Base-by-base conservation (phyloP, 2,888 invertebrate species). In the Noctua janthe region DNA sequence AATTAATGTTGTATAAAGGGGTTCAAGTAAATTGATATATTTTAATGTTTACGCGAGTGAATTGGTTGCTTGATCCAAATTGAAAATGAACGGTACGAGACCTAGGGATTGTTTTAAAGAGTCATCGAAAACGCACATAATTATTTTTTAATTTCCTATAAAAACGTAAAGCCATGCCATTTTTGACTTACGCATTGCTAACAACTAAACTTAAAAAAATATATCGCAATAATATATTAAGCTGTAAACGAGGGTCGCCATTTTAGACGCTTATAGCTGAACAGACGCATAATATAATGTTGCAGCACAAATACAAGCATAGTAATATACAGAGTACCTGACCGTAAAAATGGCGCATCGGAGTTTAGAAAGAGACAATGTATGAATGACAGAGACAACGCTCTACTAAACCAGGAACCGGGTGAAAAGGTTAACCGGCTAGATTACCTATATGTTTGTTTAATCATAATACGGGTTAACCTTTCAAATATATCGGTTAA, bases 251-350 rank as follows among this genome's bases (percentile, higher is more conserved):
- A 85, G 89, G 17, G 89, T 80, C 76, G 89, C 78, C 15, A 62
- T 80, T 86, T 75, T 66, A 88, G 79, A 80, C 23, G 90, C 88
- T 89, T 89, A n/a, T 73, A 81, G 87, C 80, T 82, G 74, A 69
- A 74, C 71, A 82, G 62, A 85, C 84, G 91, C 91, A 90, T 90
- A 87, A 85, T 82, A 79, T 67, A 76, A 85, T 74, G 64, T 84
- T 83, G 76, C 82, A 87, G 91, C 91, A 90, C 90, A 90, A 88
- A 85, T 81, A 76, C 15, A 75, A 78, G 78, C 82, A 66, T 80
- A 81, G 78, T 56, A 51, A 74, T 49, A 62, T 71, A 23, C 7
- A 17, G 29, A 54, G n/a, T 78, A n/a, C 35, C 10, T 15, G 11
- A 8, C 17, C 17, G 29, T 17, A 8, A 35, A 64, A 17, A 64